phyloP scores from a whole-genome alignment of 2,888 invertebrate genomes.

The Acleris cristana region DNA sequence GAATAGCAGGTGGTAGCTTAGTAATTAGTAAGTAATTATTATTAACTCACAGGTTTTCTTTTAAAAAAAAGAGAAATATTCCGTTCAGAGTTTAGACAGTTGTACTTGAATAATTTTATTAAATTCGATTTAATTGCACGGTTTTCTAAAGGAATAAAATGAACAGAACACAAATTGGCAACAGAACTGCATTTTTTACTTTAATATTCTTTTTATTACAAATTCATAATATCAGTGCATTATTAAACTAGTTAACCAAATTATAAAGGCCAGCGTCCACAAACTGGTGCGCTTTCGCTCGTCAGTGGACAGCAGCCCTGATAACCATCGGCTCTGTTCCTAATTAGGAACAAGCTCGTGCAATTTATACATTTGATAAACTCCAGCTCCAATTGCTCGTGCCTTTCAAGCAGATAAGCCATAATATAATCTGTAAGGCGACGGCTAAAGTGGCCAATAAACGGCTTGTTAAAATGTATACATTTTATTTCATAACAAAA shows the following conservation, averaged over 20 bases:
- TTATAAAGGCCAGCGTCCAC: slow-evolving; percentile 1
- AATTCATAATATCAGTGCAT: no score
- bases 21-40: no score
- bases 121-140: no score
- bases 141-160: no score
- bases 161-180: no score
- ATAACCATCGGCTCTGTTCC: slow-evolving; percentile 37
- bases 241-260: background rate
- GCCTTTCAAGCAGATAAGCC: slow-evolving; percentile 47
- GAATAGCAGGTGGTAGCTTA: no score
- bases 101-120: no score
- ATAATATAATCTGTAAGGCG: slow-evolving; percentile 25
- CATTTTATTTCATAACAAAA: background rate
- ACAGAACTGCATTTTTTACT: no score
- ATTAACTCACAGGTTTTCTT: no score
- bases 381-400: slow-evolving; percentile 43
- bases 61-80: no score
- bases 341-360: slow-evolving; percentile 39
- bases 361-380: slow-evolving; percentile 46
- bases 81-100: no score
- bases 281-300: slow-evolving; percentile 2
- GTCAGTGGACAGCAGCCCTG: slow-evolving; percentile 24
- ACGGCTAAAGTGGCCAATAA: background rate
- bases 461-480: background rate
- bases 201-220: no score